phyloP scores from a whole-genome alignment of 2,888 invertebrate species.

The Papilio elwesi region DNA sequence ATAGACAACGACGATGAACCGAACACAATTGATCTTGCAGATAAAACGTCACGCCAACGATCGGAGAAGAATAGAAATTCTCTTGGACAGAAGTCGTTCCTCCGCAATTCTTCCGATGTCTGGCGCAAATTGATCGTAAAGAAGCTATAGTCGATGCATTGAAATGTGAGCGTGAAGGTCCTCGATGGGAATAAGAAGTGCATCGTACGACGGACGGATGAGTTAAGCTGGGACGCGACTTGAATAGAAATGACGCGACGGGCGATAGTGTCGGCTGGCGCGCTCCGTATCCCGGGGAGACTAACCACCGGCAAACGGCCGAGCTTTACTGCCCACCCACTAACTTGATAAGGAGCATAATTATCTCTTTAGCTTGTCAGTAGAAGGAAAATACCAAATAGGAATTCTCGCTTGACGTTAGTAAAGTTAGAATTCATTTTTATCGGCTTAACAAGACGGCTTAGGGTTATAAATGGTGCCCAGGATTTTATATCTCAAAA shows the following conservation, averaged over 20 bases:
- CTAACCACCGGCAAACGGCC: conserved; percentile 22
- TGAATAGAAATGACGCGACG: conserved; percentile 67
- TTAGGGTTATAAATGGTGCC: not conserved
- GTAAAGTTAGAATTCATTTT: not conserved
- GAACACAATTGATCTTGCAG: conserved; percentile 35
- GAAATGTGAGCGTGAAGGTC: conserved; percentile 58
- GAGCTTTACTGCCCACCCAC: conserved; percentile 35
- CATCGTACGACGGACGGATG: conserved; percentile 70
- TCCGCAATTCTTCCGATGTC: conserved; percentile 54
- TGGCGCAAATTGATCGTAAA: conserved; percentile 64
- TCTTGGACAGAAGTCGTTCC: conserved; percentile 51
- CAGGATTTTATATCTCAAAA: no score
- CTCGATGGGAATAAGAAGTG: conserved; percentile 62
- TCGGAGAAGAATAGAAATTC: conserved; percentile 50
- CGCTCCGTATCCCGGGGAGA: conserved; percentile 42
- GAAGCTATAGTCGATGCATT: conserved; percentile 56
- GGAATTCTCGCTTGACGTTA: conserved; percentile 1
- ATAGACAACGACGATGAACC: conserved; percentile 13
- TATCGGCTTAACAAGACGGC: not conserved
- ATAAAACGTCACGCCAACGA: conserved; percentile 43
- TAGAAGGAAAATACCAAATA: conserved; percentile 28
- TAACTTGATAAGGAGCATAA: conserved; percentile 34
- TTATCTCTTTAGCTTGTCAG: conserved; percentile 31
- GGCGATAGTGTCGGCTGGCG: conserved; percentile 39
- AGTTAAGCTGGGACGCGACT: conserved; percentile 57